phyloP scores from a whole-genome alignment of 2,113 vertebrate species.

The Pomatorhinus ruficollis region DNA sequence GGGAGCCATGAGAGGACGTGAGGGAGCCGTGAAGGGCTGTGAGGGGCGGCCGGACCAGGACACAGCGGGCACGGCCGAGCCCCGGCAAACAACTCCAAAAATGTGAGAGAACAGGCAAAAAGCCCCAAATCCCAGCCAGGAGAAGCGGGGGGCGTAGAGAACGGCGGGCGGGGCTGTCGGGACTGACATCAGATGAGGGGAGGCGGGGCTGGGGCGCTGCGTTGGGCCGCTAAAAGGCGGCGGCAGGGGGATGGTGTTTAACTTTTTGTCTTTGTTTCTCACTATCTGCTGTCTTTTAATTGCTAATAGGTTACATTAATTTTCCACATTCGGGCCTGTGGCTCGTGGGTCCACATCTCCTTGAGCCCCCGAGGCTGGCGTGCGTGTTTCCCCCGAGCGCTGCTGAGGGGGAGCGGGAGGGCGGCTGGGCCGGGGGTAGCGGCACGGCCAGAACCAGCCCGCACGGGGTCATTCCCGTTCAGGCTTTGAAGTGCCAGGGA shows the following conservation, averaged over 20 bases:
- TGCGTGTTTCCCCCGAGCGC: not conserved
- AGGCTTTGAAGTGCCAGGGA: not conserved
- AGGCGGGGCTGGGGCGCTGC: not conserved
- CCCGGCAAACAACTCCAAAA: not conserved
- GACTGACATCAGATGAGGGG: not conserved
- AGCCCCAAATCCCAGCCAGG: accelerated
- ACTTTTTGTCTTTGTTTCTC: not conserved
- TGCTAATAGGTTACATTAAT: not conserved
- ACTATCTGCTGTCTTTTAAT: not conserved
- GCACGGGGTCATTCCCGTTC: not conserved
- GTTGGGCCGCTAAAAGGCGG: not conserved
- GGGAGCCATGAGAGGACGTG: not conserved
- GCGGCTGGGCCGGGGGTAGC: not conserved
- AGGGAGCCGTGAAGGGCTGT: no score
- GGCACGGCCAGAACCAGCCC: not conserved
- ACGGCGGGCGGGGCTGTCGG: accelerated
- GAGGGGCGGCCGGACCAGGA: not conserved
- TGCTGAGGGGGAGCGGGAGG: not conserved
- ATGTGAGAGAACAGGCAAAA: not conserved
- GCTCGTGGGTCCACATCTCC: not conserved
- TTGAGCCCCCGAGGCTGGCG: not conserved
- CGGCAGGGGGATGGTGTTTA: accelerated
- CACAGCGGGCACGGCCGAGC: not conserved
- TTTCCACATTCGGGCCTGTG: not conserved
- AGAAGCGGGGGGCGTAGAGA: no score